Evolutionary conservation across 2,797 vertebrate species (phyloP), one percentile per base, ranked within the genome.

Genomic region (Myotis planiceps): DNA sequence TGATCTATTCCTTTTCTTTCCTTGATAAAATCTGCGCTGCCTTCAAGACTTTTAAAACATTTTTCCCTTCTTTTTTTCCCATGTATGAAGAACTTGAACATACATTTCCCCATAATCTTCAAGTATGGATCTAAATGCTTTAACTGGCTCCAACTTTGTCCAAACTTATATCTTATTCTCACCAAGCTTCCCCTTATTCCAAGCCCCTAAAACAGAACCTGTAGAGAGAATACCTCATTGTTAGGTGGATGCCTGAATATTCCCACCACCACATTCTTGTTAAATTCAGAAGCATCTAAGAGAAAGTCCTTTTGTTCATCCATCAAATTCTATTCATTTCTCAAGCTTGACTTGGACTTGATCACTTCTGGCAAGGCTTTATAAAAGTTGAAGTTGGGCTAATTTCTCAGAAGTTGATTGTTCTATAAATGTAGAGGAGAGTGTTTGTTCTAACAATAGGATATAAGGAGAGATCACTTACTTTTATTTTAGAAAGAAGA

Each of bases 401-500:
- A 27, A 23, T 55, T 63, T 74, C 8, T 78, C 5, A 42, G 27
- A 63, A 93, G 9, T 18, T 74, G 42, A 63, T 90, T 92, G 94
- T 90, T 34, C 55, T 53, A 0, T 69, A 76, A 81, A 55, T 42
- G 12, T 53, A 1, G 34, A 27, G 16, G 13, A 78, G 29, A 16
- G 1, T 68, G 55, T 71, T 60, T 81, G 34, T 76, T 5, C 19
- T 93, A 87, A 63, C 15, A 78, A 34, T 55, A 34, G 42, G 42
- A 47, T 6, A 8, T 75, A 16, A 25, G 34, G 89, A 88, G 14
- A 79, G 58, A 6, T 9, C 55, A 69, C 90, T 97, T 89, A 39
- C 34, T 93, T 96, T 95, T 90, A 25, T 96, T 97, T 96, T 74
- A 42, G 76, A 97, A 97, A 92, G 6, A 89, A 96, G 1, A 96